Percentiles rank a stretch among this genome's conserved stretches.
These are phyloP conservation scores for Plectropomus leopardus DNA, from an alignment of 2,113 vertebrate species.

Conservation along the genomic window DNA sequence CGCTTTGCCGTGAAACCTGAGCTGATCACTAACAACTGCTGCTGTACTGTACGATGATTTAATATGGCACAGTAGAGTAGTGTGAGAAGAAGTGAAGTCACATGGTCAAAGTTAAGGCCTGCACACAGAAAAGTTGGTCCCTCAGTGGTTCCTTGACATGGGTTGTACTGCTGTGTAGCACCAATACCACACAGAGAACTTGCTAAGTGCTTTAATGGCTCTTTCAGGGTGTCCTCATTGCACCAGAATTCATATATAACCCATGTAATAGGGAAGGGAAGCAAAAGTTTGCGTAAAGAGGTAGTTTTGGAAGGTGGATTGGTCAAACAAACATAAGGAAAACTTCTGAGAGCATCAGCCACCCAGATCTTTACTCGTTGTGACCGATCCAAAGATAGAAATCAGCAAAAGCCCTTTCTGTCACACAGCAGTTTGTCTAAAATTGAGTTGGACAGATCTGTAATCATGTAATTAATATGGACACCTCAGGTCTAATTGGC, in stretches of 20 bases:
- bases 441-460: constrained; percentile 40
- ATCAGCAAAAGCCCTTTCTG: constrained; percentile 9
- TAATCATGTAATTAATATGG: constrained; percentile 43
- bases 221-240: too few relatives aligned
- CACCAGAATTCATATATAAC: too few relatives aligned
- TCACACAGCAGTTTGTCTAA: constrained; percentile 4
- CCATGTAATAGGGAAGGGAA: too few relatives aligned
- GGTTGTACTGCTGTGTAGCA: too few relatives aligned
- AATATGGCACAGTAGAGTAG: constrained; percentile 24
- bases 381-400: neutral
- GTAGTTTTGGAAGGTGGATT: too few relatives aligned
- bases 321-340: too few relatives aligned
- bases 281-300: too few relatives aligned
- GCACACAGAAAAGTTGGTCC: too few relatives aligned
- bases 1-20: constrained; percentile 62
- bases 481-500: constrained; percentile 45
- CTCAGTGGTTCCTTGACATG: too few relatives aligned
- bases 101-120: neutral
- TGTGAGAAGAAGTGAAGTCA: constrained; percentile 2
- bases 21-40: constrained; percentile 56
- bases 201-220: too few relatives aligned
- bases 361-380: neutral
- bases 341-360: neutral
- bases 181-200: too few relatives aligned
- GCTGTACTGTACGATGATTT: constrained; percentile 32